phyloP scores from a whole-genome alignment of 2,888 invertebrate species.

The Hypomecis punctinalis region DNA sequence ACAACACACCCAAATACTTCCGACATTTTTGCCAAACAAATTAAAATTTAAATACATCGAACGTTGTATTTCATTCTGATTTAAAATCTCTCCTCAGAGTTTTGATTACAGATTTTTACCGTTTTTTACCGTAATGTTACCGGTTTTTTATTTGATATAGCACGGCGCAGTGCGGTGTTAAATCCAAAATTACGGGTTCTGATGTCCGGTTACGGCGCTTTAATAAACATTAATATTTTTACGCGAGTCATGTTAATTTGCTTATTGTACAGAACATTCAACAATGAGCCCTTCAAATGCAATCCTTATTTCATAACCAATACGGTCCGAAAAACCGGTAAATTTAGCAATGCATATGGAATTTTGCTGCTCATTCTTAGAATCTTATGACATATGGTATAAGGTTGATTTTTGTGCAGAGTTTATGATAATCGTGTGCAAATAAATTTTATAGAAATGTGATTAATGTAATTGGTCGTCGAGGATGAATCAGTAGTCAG shows the following conservation, averaged over 20 bases:
- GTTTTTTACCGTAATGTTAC: conserved; percentile 18
- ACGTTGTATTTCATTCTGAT: conserved; percentile 38
- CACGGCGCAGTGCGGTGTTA: conserved; percentile 39
- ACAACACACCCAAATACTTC: conserved; percentile 24
- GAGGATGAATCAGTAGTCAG: conserved; percentile 37
- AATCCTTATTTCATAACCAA: neutral
- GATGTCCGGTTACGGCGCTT: conserved; percentile 45
- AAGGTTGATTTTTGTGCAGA: conserved; percentile 16
- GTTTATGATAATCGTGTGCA: conserved; percentile 10
- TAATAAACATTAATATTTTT: conserved; percentile 50
- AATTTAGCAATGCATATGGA: neutral
- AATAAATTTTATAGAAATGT: conserved; percentile 30
- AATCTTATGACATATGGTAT: neutral
- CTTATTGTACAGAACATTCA: conserved; percentile 25
- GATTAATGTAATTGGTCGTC: conserved; percentile 43
- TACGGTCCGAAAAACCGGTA: conserved; percentile 16
- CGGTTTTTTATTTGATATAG: conserved; percentile 40
- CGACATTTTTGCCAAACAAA: conserved; percentile 31
- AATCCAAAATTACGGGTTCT: conserved; percentile 42
- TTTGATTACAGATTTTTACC: conserved; percentile 41
- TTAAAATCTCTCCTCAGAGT: conserved; percentile 38
- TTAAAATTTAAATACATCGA: conserved; percentile 38
- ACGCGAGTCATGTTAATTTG: conserved; percentile 35
- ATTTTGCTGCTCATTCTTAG: conserved; percentile 1
- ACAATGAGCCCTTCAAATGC: conserved; percentile 11